A percentile compares a stretch with the other conserved stretches of the same genome.
These are phyloP conservation scores for Montifringilla adamsi DNA, from an alignment of 2,113 vertebrate species.

Conservation along the genomic window DNA sequence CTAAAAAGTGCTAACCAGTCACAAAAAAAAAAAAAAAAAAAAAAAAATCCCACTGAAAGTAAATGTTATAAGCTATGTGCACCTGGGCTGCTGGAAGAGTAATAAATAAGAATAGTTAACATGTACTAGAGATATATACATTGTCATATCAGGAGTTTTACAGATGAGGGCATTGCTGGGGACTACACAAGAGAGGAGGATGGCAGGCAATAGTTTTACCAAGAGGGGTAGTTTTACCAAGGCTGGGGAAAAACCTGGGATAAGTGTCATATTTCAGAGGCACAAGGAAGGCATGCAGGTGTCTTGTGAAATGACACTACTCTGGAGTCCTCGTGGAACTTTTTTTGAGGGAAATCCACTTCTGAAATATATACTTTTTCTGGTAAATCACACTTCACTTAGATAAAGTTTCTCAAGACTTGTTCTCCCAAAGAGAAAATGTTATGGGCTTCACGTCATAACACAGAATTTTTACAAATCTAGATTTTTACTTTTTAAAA, in stretches of 20 bases:
- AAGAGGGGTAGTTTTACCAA: neutral
- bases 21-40: neutral
- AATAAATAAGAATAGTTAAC: neutral
- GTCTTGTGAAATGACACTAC: neutral
- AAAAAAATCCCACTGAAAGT: neutral
- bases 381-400: neutral
- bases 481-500: neutral
- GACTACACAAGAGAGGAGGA: neutral
- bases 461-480: neutral
- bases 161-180: neutral
- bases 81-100: neutral
- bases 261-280: neutral
- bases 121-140: neutral
- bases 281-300: neutral
- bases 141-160: neutral
- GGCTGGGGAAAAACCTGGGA: neutral
- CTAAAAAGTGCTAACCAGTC: conserved; percentile 31
- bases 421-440: neutral
- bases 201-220: neutral
- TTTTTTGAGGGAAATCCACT: neutral
- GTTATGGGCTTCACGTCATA: neutral
- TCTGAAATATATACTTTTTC: neutral
- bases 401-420: neutral
- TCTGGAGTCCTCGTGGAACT: neutral
- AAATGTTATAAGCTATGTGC: neutral